These are phyloP conservation scores for Brachionus rubens DNA, from an alignment of 1,140 invertebrate genomes.

Conservation along the genomic window DNA sequence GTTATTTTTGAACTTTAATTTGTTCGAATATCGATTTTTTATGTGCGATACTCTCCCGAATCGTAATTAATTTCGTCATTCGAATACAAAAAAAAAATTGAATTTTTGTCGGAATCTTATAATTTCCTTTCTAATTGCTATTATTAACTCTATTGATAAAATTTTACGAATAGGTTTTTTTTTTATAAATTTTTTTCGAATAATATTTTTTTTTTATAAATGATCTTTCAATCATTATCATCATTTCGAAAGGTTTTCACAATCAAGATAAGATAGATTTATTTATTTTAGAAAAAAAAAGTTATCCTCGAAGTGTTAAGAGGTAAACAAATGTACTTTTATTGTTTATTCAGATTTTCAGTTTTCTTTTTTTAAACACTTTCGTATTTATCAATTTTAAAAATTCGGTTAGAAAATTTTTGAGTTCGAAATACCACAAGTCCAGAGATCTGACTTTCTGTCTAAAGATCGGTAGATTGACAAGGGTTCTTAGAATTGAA, in stretches of 20 bases:
- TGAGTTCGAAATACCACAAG: too few species aligned
- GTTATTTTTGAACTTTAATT: neutral
- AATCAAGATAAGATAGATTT: constrained; percentile 36
- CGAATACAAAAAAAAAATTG: neutral
- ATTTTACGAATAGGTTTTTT: too few species aligned
- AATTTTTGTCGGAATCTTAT: neutral
- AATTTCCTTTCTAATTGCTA: constrained; percentile 2
- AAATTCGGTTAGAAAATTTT: too few species aligned
- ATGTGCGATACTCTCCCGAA: too few species aligned
- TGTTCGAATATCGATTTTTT: too few species aligned
- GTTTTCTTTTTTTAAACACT: constrained; percentile 28
- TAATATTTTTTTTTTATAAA: too few species aligned
- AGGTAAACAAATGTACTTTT: constrained; percentile 3
- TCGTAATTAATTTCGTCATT: constrained; percentile 33
- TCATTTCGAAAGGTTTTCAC: constrained; percentile 21
- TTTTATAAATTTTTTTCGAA: too few species aligned
- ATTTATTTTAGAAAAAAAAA: constrained; percentile 20
- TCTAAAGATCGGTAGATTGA: too few species aligned
- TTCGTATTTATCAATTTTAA: too few species aligned
- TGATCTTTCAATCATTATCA: constrained; percentile 38
- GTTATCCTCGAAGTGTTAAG: neutral
- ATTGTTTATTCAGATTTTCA: constrained; percentile 32
- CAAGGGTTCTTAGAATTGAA: too few species aligned
- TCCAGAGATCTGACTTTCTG: too few species aligned
- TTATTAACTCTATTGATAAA: too few species aligned